Evolutionary conservation across 2,888 invertebrate genomes (phyloP).

Genomic region (Synergus japonicus): DNA sequence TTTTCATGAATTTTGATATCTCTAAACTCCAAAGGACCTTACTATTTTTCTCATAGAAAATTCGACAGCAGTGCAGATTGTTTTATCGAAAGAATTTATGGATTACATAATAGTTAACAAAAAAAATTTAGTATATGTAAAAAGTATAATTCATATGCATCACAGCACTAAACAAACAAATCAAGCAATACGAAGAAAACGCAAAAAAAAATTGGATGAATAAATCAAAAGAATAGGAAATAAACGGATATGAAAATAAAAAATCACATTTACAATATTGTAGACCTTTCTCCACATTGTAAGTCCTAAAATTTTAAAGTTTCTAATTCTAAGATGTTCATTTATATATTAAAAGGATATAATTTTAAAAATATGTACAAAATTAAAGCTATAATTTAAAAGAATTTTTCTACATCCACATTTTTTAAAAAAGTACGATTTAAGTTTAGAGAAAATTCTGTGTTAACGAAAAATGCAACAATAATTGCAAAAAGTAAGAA

Average conservation of each 20-base stretch:
- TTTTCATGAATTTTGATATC: too few relatives aligned
- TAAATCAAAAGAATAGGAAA: neutral
- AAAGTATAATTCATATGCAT: neutral
- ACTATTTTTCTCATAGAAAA: constrained; percentile 15
- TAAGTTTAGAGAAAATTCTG: neutral
- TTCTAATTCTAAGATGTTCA: neutral
- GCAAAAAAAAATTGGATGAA: neutral
- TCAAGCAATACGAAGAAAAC: neutral
- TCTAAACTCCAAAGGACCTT: neutral
- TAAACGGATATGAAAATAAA: neutral
- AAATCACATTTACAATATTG: constrained; percentile 14
- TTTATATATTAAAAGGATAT: neutral
- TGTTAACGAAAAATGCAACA: neutral
- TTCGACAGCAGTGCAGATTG: constrained; percentile 23
- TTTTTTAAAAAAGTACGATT: neutral
- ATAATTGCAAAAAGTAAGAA: neutral
- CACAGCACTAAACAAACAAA: constrained; percentile 23
- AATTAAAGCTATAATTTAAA: neutral
- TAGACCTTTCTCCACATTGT: neutral
- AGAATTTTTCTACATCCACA: neutral
- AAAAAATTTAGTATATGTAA: neutral
- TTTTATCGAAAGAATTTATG: neutral
- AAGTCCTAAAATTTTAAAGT: neutral
- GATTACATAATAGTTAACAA: constrained; percentile 1
- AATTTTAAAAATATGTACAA: constrained; percentile 23